These are phyloP conservation scores for Talpa occidentalis DNA, from an alignment of 2,113 vertebrate genomes.

Conservation along the genomic window DNA sequence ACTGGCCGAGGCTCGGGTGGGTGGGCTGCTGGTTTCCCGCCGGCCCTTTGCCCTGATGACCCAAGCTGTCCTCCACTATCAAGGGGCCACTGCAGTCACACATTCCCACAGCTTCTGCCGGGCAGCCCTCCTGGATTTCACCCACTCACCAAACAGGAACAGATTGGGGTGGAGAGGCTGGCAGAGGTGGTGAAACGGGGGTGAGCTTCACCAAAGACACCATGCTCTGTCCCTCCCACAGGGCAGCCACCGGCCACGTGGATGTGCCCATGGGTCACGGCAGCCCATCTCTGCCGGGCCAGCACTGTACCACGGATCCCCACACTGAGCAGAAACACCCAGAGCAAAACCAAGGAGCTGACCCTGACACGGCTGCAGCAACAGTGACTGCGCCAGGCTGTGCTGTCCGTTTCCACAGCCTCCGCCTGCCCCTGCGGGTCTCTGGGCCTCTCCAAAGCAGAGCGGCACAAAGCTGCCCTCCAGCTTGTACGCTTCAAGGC, in stretches of 20 bases:
- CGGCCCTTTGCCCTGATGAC: too few relatives aligned
- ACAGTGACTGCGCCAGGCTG: too few relatives aligned
- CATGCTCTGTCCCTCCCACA: not conserved
- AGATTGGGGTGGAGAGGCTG: not conserved
- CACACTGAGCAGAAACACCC: not conserved
- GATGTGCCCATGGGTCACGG: too few relatives aligned
- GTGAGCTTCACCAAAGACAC: not conserved
- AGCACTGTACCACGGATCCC: not conserved
- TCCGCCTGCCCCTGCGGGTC: too few relatives aligned
- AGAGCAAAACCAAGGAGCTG: too few relatives aligned
- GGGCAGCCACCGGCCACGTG: not conserved
- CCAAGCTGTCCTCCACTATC: constrained; percentile 32
- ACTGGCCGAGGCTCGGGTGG: constrained; percentile 52
- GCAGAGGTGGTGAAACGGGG: not conserved
- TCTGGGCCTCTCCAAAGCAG: too few relatives aligned
- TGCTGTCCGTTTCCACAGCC: too few relatives aligned
- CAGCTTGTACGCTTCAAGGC: too few relatives aligned
- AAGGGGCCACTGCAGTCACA: not conserved
- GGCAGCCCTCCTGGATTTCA: not conserved
- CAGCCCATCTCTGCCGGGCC: too few relatives aligned
- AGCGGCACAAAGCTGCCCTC: too few relatives aligned
- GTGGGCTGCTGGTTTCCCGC: constrained; percentile 83
- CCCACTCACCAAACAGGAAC: not conserved
- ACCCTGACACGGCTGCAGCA: too few relatives aligned
- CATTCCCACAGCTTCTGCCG: not conserved